Evolutionary conservation across 2,888 invertebrate genomes (phyloP).

Genomic region (Campopleginae sp.): DNA sequence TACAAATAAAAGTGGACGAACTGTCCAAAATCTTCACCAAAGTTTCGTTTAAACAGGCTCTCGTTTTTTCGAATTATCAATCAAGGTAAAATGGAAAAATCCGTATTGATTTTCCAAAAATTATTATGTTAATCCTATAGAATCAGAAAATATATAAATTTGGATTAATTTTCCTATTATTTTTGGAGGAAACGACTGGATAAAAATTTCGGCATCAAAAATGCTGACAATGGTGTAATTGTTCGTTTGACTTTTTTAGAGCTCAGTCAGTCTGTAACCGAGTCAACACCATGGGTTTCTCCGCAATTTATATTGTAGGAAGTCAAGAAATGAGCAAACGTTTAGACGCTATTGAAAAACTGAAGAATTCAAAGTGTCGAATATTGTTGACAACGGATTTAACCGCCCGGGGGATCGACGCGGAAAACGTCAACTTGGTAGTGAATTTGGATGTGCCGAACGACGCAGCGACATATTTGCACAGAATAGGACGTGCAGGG

Average conservation of each 20-base stretch:
- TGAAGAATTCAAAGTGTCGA: conserved; percentile 92
- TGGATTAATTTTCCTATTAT: background rate
- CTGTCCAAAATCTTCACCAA: conserved; percentile 89
- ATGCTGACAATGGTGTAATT: background rate
- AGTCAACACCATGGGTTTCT: conserved; percentile 90
- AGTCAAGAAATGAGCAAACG: conserved; percentile 92
- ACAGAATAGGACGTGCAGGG: conserved; percentile 98
- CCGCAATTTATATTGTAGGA: conserved; percentile 91
- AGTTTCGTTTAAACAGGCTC: conserved; percentile 93
- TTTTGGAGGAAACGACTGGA: no score
- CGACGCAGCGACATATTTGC: conserved; percentile 94
- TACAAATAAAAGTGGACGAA: conserved; percentile 87
- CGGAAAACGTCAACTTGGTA: conserved; percentile 95
- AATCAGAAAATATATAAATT: background rate
- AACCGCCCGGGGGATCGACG: conserved; percentile 97
- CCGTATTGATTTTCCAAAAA: conserved; percentile 8
- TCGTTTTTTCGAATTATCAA: conserved; percentile 96
- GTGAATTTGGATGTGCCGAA: conserved; percentile 95
- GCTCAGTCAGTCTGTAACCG: conserved; percentile 91
- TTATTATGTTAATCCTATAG: background rate
- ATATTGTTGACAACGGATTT: conserved; percentile 96
- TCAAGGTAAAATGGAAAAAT: conserved; percentile 85
- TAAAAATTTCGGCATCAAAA: background rate
- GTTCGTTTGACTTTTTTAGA: conserved; percentile 83
- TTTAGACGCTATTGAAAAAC: conserved; percentile 89